Evolutionary conservation across 2,888 invertebrate genomes (phyloP).

Genomic region (Lasioglossum lativentre): DNA sequence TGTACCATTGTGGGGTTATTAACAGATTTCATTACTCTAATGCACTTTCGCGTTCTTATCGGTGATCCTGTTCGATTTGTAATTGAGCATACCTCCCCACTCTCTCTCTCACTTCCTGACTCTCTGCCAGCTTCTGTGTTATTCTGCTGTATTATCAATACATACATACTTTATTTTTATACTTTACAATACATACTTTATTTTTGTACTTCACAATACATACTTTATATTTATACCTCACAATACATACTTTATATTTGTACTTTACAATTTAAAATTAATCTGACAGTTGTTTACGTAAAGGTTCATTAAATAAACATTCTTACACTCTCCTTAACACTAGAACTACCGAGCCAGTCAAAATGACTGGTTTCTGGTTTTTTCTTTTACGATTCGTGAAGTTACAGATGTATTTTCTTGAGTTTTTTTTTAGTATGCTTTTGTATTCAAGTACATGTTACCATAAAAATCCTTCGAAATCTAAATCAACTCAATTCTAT

Average conservation of each 20-base stretch:
- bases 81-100: neutral
- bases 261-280: neutral
- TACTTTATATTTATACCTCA: no score
- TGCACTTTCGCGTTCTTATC: neutral
- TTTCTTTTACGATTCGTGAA: no score
- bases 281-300: neutral
- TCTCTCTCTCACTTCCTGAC: neutral
- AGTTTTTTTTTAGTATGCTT: no score
- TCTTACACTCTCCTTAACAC: no score
- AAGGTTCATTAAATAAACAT: neutral
- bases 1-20: neutral
- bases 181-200: neutral
- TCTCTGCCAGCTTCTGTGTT: neutral
- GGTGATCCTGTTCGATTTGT: neutral
- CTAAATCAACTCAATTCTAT: no score
- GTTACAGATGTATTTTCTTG: no score
- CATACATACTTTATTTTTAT: neutral
- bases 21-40: neutral
- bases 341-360: no score
- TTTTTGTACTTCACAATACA: neutral
- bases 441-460: no score
- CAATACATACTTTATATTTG: neutral
- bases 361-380: no score
- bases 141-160: neutral
- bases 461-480: no score